Conservation (phyloP, 2,888 invertebrate genomes). For the Marasmarcha lunaedactyla region DNA sequence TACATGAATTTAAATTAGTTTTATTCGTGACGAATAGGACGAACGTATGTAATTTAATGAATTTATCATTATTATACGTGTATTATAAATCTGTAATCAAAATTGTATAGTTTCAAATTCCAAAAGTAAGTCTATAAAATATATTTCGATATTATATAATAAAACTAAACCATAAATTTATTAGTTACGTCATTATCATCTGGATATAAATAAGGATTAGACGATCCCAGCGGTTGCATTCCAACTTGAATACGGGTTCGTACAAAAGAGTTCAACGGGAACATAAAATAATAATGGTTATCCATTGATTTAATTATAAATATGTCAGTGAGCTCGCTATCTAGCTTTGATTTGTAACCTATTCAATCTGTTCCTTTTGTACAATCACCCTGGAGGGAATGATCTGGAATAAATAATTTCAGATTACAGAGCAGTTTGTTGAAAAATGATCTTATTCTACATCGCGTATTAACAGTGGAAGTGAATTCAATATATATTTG, state of each 20-base stretch:
- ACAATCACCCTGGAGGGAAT: slow-evolving; percentile 19
- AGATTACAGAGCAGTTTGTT: slow-evolving; percentile 25
- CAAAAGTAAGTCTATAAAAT: no score
- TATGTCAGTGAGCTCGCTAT: slow-evolving; percentile 4
- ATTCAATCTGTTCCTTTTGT: background rate
- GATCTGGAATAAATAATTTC: slow-evolving; percentile 26
- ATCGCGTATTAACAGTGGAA: slow-evolving; percentile 10
- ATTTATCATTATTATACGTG: no score
- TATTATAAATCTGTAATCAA: no score
- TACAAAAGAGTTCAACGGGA: slow-evolving; percentile 45
- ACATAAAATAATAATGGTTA: slow-evolving; percentile 1
- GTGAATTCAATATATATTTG: slow-evolving; percentile 2
- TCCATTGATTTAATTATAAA: slow-evolving; percentile 18
- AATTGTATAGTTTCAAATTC: no score
- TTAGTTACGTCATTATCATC: no score
- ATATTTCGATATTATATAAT: no score
- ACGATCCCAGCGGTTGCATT: background rate
- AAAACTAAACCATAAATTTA: background rate
- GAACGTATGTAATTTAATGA: no score
- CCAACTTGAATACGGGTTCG: slow-evolving; percentile 3
- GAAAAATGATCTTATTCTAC: slow-evolving; percentile 25
- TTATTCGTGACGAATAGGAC: background rate
- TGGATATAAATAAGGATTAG: background rate
- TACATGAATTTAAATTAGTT: background rate
- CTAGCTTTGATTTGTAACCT: slow-evolving; percentile 2